Percentiles rank a stretch among this genome's conserved stretches.
phyloP scores from a whole-genome alignment of 2,113 vertebrate genomes.

The Macrotis lagotis region DNA sequence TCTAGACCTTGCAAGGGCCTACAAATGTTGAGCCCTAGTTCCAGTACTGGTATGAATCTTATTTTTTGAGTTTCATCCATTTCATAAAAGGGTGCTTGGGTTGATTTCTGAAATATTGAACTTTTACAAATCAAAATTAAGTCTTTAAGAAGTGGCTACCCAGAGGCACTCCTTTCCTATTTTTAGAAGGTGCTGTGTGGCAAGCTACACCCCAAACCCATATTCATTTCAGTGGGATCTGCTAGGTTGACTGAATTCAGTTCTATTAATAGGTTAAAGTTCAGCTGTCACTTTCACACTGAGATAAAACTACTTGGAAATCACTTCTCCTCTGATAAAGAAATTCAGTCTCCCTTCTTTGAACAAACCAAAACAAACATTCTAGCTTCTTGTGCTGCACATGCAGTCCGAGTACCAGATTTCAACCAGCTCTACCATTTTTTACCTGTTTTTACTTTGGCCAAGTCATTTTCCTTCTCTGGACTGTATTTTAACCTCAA shows the following conservation, averaged over 20 bases:
- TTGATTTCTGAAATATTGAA: not conserved
- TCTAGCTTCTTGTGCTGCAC: not conserved
- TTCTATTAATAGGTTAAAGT: not conserved
- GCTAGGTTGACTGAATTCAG: not conserved
- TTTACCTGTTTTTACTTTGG: not conserved
- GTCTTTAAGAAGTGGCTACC: not conserved
- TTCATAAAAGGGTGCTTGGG: not conserved
- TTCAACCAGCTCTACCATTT: not conserved
- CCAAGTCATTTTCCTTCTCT: not conserved
- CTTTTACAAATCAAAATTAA: not conserved
- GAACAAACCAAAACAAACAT: not conserved
- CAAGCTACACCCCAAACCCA: not conserved
- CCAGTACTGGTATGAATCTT: not conserved
- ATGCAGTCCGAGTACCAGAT: not conserved
- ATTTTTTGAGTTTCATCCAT: not conserved
- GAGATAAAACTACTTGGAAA: not conserved
- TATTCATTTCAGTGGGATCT: conserved; percentile 17
- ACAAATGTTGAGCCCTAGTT: not conserved
- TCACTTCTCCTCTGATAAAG: not conserved
- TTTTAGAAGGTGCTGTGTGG: not conserved
- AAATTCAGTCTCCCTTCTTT: not conserved
- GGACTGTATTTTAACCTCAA: not conserved
- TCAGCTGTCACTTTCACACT: not conserved
- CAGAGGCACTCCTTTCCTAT: not conserved
- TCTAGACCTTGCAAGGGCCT: not conserved